These are phyloP conservation scores for Tinamus guttatus DNA, from an alignment of 2,113 vertebrate genomes.

Conservation along the genomic window DNA sequence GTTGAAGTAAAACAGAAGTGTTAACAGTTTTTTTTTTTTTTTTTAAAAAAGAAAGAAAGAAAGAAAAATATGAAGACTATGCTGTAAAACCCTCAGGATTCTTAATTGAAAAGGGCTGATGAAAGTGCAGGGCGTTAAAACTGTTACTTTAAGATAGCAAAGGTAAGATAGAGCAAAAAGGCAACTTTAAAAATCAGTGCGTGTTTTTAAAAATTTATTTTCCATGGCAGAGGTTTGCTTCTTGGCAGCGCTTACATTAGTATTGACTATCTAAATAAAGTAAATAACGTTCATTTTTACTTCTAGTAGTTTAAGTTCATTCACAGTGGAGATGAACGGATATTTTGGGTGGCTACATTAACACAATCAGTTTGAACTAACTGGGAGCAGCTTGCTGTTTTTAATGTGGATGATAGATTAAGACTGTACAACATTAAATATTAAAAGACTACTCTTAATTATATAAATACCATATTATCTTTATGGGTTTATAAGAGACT, in stretches of 20 bases:
- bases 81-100: conserved; percentile 61
- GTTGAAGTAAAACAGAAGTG: conserved; percentile 67
- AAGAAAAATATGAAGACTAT: conserved; percentile 41
- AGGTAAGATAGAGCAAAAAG: conserved; percentile 65
- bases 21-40: conserved; percentile 68
- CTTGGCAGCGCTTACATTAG: conserved; percentile 3
- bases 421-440: conserved; percentile 22
- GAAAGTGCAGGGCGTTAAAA: conserved; percentile 65
- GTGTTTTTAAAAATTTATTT: conserved; percentile 52
- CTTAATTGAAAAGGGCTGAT: conserved; percentile 71
- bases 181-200: conserved; percentile 61
- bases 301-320: conserved; percentile 66
- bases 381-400: conserved; percentile 57
- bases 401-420: conserved; percentile 18
- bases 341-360: conserved; percentile 66
- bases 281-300: conserved; percentile 64
- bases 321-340: conserved; percentile 56
- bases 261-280: conserved; percentile 69
- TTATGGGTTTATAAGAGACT: conserved; percentile 9
- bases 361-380: conserved; percentile 64
- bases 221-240: conserved; percentile 58
- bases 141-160: conserved; percentile 72
- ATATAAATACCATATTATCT: conserved; percentile 48
- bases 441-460: conserved; percentile 32
- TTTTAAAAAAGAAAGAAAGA: background rate